A percentile compares a stretch with the other conserved stretches of the same genome.
phyloP scores from a whole-genome alignment of 2,113 vertebrate species.

The Stomatorhinus ivindoensis region DNA sequence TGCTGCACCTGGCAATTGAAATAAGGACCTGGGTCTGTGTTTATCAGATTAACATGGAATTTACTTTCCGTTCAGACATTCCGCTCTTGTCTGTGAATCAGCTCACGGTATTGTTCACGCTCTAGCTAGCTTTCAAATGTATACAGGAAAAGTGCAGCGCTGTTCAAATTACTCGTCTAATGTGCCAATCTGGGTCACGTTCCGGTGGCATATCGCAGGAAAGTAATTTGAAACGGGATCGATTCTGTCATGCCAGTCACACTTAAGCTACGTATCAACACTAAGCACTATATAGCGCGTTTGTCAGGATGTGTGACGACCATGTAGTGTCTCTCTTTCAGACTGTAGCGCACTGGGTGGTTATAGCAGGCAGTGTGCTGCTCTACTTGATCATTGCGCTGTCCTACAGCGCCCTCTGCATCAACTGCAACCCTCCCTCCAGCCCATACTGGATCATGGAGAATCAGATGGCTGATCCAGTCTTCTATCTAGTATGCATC shows the following conservation, averaged over 20 bases:
- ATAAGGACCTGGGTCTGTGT: slow-evolving; percentile 84
- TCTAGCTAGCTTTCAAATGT: neutral
- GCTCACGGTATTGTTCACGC: neutral
- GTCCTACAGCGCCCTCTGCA: slow-evolving; percentile 65
- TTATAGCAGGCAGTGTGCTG: slow-evolving; percentile 70
- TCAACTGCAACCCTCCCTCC: slow-evolving; percentile 74
- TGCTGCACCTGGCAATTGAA: slow-evolving; percentile 86
- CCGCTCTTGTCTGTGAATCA: neutral
- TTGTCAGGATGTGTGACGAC: neutral
- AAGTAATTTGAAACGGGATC: neutral
- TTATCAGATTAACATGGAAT: neutral
- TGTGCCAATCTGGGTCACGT: neutral
- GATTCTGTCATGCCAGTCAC: neutral
- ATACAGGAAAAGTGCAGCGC: neutral
- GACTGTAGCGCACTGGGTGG: slow-evolving; percentile 69
- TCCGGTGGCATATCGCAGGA: neutral
- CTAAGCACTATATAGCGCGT: neutral
- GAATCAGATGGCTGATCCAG: slow-evolving; percentile 71
- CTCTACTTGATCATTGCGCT: slow-evolving; percentile 67
- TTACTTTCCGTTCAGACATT: neutral
- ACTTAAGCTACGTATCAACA: neutral
- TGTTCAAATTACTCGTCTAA: neutral
- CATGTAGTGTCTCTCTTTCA: slow-evolving; percentile 38
- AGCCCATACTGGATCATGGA: slow-evolving; percentile 81
- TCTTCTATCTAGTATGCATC: slow-evolving; percentile 78